A percentile compares a stretch with the other conserved stretches of the same genome.
These are phyloP conservation scores for Sebastes schlegelii DNA, from an alignment of 2,113 vertebrate species.

Conservation along the genomic window DNA sequence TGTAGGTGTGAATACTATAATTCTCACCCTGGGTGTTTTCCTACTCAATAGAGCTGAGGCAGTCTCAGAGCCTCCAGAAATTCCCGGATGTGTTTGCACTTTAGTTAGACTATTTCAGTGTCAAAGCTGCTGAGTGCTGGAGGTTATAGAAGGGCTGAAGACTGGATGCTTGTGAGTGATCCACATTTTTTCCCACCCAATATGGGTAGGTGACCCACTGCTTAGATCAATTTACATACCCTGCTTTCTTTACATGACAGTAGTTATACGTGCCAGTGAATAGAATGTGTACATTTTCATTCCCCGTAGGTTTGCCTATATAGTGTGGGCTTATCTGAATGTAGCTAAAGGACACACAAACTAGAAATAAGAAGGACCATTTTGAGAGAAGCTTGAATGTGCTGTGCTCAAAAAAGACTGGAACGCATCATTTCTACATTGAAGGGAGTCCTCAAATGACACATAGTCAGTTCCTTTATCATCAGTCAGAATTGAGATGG, in stretches of 20 bases:
- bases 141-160: slow-evolving; percentile 34
- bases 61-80: slow-evolving; percentile 51
- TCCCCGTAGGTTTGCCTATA: background rate
- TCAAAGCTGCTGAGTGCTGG: slow-evolving; percentile 45
- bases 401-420: background rate
- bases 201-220: background rate
- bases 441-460: background rate
- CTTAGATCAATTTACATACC: background rate
- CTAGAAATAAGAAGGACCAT: background rate
- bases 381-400: background rate
- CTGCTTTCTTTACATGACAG: background rate
- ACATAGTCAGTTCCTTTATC: background rate
- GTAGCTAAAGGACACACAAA: background rate
- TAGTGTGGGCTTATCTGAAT: background rate
- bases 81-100: slow-evolving; percentile 59
- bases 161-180: slow-evolving; percentile 29
- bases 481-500: background rate
- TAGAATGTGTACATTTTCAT: background rate
- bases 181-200: background rate
- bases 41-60: slow-evolving; percentile 43
- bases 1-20: slow-evolving; percentile 59
- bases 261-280: background rate
- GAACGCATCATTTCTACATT: background rate
- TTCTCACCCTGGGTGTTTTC: slow-evolving; percentile 62
- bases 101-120: slow-evolving; percentile 43